These are phyloP conservation scores for Erpetoichthys calabaricus DNA, from an alignment of 2,797 vertebrate species.

Conservation along the genomic window DNA sequence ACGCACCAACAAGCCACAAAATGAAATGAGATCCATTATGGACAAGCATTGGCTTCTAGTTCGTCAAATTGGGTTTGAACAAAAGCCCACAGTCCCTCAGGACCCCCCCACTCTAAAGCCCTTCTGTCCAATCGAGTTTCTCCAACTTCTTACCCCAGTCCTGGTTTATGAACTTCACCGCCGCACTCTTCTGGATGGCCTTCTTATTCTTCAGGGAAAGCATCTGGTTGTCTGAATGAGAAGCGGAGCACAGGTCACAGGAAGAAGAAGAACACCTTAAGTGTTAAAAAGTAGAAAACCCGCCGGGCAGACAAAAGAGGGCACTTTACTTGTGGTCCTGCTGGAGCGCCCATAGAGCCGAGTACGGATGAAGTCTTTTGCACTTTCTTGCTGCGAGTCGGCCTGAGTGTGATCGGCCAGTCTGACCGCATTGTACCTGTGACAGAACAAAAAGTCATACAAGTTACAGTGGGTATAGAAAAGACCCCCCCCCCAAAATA, in stretches of 20 bases:
- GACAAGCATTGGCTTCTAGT: too few species aligned
- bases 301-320: slow-evolving; percentile 1
- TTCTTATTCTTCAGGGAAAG: slow-evolving; percentile 75
- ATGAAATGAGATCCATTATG: too few species aligned
- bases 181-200: slow-evolving; percentile 49
- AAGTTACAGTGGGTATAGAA: too few species aligned
- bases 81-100: too few species aligned
- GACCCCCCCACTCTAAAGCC: background rate
- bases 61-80: too few species aligned
- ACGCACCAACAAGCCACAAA: too few species aligned
- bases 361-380: slow-evolving; percentile 55
- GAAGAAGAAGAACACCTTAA: too few species aligned
- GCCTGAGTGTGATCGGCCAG: slow-evolving; percentile 31
- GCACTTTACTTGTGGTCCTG: slow-evolving; percentile 58
- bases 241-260: background rate
- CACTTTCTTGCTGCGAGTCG: slow-evolving; percentile 45
- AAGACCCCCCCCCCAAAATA: too few species aligned
- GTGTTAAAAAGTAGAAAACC: background rate
- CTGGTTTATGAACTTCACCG: slow-evolving; percentile 64
- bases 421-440: slow-evolving; percentile 49
- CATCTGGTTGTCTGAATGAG: slow-evolving; percentile 58
- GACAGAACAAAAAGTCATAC: too few species aligned
- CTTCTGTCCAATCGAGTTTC: background rate
- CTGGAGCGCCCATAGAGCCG: slow-evolving; percentile 63
- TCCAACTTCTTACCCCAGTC: slow-evolving; percentile 69